phyloP scores from a whole-genome alignment of 2,797 vertebrate species.

The Melanotaenia boesemani region DNA sequence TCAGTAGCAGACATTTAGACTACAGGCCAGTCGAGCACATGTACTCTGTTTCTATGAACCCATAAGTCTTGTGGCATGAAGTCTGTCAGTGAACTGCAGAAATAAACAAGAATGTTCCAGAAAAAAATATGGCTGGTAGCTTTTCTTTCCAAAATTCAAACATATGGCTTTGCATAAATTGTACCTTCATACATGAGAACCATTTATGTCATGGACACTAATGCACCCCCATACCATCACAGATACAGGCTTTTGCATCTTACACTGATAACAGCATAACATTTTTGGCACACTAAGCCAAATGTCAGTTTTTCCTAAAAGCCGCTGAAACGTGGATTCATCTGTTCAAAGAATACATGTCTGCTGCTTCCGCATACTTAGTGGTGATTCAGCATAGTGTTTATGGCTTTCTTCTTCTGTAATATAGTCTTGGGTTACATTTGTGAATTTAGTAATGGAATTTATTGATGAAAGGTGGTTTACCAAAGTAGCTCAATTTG shows the following conservation, averaged over 20 bases:
- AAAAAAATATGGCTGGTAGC: neutral
- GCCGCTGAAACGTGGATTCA: neutral
- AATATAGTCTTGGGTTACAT: neutral
- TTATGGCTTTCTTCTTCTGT: neutral
- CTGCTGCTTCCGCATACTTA: neutral
- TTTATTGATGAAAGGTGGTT: neutral
- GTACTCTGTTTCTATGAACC: neutral
- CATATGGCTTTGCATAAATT: neutral
- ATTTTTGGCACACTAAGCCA: neutral
- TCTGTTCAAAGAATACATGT: neutral
- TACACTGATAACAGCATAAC: neutral
- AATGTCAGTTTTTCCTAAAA: neutral
- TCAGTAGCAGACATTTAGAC: neutral
- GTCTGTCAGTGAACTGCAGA: neutral
- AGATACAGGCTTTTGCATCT: neutral
- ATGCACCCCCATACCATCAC: neutral
- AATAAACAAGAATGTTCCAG: neutral
- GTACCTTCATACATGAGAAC: neutral
- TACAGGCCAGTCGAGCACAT: neutral
- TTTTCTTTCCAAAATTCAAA: neutral
- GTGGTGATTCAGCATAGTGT: neutral
- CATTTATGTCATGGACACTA: neutral
- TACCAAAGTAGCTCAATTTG: neutral
- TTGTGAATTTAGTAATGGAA: neutral
- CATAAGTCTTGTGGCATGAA: neutral